Base-by-base conservation (phyloP, 2,888 invertebrate species). In the Hyppa rectilinea region DNA sequence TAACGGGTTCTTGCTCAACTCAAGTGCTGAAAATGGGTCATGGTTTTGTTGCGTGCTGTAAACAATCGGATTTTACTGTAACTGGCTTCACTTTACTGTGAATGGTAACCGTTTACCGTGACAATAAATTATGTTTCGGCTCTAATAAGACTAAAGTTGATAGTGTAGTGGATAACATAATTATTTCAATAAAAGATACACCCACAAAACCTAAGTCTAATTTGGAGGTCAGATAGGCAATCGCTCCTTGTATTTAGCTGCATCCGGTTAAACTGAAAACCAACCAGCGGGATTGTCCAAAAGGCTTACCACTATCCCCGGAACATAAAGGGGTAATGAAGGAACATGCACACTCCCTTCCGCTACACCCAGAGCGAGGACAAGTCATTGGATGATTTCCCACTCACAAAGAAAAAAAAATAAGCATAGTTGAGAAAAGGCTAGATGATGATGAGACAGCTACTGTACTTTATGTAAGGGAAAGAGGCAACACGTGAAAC, bases 11-110 rank as follows among this genome's bases (percentile, higher is more conserved):
- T 73, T 74, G 52, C 66, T 66, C 69, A 81, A 81, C 58, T 43
- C 69, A 73, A 78, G 50, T 43, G 53, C 20, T 50, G 36, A 61
- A 80, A 78, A 78, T 75, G 34, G 79, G 82, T 78, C 80, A 78
- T 36, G 75, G 69, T 53, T 49, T 23, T 78, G 64, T 72, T 65
- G 66, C 69, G 65, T 55, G 47, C 70, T 59, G 56, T 70, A 65
- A 64, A 73, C 65, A 69, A 81, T 59, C 31, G 52, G 50, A 50
- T 7, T 55, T 31, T 56, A 31, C 49, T 62, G 49, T 50, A 61
- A 64, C 61, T 58, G 47, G 53, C 40, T 59, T 36, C 40, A 55
- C 17, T 58, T 68, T 50, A 61, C 45, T 61, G 53, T n/a, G 1
- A 61, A 66, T 26, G 38, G 49, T 64, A 36, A 26, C 40, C 17